Base-by-base conservation (phyloP, 2,888 invertebrate species). In the Rhagophthalmus giganteus region DNA sequence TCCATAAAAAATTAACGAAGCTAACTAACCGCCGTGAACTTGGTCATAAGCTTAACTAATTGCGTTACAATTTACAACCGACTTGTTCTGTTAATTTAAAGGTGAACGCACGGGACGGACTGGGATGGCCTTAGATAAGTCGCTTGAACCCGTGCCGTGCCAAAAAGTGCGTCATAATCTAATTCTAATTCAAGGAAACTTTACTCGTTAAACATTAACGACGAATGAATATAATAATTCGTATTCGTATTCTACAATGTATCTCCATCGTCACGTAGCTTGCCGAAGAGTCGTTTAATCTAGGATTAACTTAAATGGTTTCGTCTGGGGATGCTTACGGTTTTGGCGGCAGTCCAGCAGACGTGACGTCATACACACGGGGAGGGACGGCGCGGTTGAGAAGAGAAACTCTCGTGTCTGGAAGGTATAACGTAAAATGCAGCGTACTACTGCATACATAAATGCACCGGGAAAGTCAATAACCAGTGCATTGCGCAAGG, bases 401-500 rank as follows among this genome's bases (percentile, higher is more conserved):
- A 35, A 24, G 38, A 46, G 38, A 45, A 25, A n/a, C n/a, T 33
- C 38, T 38, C 38, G 38, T 35, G 44, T 35, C 37, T 40, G 52
- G 54, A 11, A 33, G 39, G 58, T 63, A 64, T 66, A 66, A 63
- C 67, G 70, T 69, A 69, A 68, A 69, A 67, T 68, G 68, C 67
- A 70, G 57, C 69, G 69, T 70, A 70, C 68, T 68, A 69, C 67
- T 66, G 67, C 68, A 69, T 69, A 66, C 63, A 66, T 62, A 65
- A 64, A 64, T 65, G 63, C 57, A 55, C 49, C 47, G 46, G 55
- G 46, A 40, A 55, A 64, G 65, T 68, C 66, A 65, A 67, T 68
- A 66, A 57, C 41, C 51, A 50, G 41, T 57, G 60, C 56, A 60
- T 31, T 58, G 60, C 62, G 58, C 61, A 59, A 54, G 27, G 14